These are phyloP conservation scores for Microcebus ravelobensis DNA, from an alignment of 2,113 vertebrate species.

Conservation along the genomic window DNA sequence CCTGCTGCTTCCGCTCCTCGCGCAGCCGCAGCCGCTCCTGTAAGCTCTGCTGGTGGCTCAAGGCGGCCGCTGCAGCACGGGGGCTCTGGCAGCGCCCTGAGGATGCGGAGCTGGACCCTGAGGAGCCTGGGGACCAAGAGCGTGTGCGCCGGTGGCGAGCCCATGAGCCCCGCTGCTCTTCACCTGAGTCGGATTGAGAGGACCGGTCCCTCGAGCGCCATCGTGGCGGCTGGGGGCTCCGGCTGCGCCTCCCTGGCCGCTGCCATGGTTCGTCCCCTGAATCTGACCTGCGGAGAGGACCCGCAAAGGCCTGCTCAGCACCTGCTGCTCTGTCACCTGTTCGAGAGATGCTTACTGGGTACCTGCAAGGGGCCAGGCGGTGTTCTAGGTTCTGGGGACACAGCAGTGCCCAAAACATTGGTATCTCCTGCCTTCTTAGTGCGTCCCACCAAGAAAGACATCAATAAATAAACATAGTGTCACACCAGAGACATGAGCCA, in stretches of 20 bases:
- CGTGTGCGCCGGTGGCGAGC: background rate
- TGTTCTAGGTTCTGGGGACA: background rate
- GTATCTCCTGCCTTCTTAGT: background rate
- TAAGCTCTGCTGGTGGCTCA: slow-evolving; percentile 80
- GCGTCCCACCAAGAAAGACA: background rate
- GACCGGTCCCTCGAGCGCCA: slow-evolving; percentile 26
- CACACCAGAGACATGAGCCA: background rate
- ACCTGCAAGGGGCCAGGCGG: background rate
- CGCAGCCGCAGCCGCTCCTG: slow-evolving; percentile 84
- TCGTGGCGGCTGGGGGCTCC: slow-evolving; percentile 48
- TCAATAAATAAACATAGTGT: background rate
- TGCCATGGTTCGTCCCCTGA: slow-evolving; percentile 77
- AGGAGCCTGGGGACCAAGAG: slow-evolving; percentile 88
- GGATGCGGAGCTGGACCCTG: slow-evolving; percentile 84
- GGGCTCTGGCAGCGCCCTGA: slow-evolving; percentile 38
- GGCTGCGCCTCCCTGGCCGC: slow-evolving; percentile 59
- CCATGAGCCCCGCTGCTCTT: slow-evolving; percentile 49
- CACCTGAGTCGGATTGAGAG: slow-evolving; percentile 50
- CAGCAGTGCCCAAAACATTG: background rate
- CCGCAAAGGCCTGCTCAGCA: background rate
- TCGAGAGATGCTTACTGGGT: too few relatives aligned
- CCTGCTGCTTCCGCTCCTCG: slow-evolving; percentile 88
- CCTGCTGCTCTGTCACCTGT: background rate
- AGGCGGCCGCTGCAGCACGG: slow-evolving; percentile 62
- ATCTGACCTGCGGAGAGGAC: slow-evolving; percentile 62